These are phyloP conservation scores for Ochropleura plecta DNA, from an alignment of 2,888 invertebrate genomes.

Conservation along the genomic window DNA sequence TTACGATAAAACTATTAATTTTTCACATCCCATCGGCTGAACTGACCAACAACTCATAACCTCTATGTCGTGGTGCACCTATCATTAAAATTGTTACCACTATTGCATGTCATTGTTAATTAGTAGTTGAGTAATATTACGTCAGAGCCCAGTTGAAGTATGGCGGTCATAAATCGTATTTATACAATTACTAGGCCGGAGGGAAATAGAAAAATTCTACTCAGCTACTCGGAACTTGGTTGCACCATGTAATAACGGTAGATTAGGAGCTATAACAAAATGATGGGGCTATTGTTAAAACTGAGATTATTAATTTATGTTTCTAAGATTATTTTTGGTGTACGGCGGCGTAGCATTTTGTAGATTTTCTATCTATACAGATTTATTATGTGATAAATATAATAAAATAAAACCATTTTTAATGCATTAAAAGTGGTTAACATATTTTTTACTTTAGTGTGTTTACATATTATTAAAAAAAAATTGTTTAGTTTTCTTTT, in stretches of 20 bases:
- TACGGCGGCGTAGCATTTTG: slow-evolving; percentile 29
- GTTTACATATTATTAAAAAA: too few relatives aligned
- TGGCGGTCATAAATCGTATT: slow-evolving; percentile 57
- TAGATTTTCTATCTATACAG: not conserved
- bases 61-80: slow-evolving; percentile 12
- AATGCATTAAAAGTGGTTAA: too few relatives aligned
- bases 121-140: slow-evolving; percentile 51
- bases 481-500: too few relatives aligned
- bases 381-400: not conserved
- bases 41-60: slow-evolving; percentile 24
- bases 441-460: too few relatives aligned
- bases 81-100: slow-evolving; percentile 54
- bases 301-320: slow-evolving; percentile 19
- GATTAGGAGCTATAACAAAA: slow-evolving; percentile 31
- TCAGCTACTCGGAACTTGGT: slow-evolving; percentile 1
- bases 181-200: slow-evolving; percentile 48
- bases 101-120: slow-evolving; percentile 60
- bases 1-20: not conserved
- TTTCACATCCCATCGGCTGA: not conserved
- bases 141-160: slow-evolving; percentile 50
- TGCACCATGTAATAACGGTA: slow-evolving; percentile 35
- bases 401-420: too few relatives aligned
- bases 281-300: slow-evolving; percentile 28
- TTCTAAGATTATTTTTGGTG: not conserved
- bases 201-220: slow-evolving; percentile 39